Percentiles rank a stretch among this genome's conserved stretches.
Conservation (phyloP, 2,888 invertebrate species). For the Saturnia pavonia region DNA sequence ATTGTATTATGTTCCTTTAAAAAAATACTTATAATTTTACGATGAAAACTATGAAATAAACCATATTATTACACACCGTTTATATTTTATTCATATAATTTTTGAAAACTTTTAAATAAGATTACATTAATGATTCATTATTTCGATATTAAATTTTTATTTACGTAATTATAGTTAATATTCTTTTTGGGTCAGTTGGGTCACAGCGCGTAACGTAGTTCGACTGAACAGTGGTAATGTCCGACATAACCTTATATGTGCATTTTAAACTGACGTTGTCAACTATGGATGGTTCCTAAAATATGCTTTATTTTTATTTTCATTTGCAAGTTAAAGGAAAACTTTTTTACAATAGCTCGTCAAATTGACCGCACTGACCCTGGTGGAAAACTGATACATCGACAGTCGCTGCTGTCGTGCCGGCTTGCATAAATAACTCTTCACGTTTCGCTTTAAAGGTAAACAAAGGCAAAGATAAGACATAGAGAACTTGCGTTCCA, state of each 20-base stretch:
- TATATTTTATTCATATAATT: not conserved
- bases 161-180: not conserved
- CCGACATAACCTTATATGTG: constrained; percentile 77
- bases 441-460: no score
- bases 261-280: constrained; percentile 52
- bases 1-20: no score
- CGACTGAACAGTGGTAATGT: constrained; percentile 74
- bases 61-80: not conserved
- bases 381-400: no score
- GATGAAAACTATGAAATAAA: no score
- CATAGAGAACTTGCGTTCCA: no score
- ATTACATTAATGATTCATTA: not conserved
- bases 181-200: not conserved
- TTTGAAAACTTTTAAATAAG: not conserved
- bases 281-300: constrained; percentile 50
- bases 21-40: no score
- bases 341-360: no score
- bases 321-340: not conserved
- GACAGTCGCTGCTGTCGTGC: no score
- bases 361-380: no score
- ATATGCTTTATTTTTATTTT: not conserved
- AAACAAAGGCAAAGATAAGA: no score
- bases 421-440: no score
- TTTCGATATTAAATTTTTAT: not conserved
- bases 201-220: constrained; percentile 53